These are phyloP conservation scores for Venusia cambrica DNA, from an alignment of 2,888 invertebrate species.

Conservation along the genomic window DNA sequence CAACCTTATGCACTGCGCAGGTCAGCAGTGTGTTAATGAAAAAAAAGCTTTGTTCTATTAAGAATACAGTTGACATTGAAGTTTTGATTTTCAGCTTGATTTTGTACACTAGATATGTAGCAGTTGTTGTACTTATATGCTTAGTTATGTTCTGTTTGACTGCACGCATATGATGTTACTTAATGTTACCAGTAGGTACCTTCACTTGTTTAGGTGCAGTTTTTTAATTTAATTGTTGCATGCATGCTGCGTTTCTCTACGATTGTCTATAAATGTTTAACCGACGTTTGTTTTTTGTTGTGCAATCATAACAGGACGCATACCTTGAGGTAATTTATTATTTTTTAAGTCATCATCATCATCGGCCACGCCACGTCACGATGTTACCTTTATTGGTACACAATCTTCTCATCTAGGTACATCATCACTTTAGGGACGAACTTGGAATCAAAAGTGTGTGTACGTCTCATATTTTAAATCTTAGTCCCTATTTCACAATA, in stretches of 20 bases:
- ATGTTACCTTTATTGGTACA: too few relatives aligned
- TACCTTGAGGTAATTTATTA: slow-evolving; percentile 68
- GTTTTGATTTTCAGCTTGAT: slow-evolving; percentile 24
- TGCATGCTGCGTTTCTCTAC: slow-evolving; percentile 26
- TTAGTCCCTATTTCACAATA: too few relatives aligned
- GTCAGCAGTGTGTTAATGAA: slow-evolving; percentile 55
- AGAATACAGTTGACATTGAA: slow-evolving; percentile 26
- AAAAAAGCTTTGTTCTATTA: slow-evolving; percentile 13
- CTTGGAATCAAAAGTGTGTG: too few relatives aligned
- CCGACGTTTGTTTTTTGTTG: slow-evolving; percentile 41
- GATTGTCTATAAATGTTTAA: slow-evolving; percentile 28
- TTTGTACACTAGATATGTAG: slow-evolving; percentile 17
- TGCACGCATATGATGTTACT: too few relatives aligned
- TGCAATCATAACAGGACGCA: slow-evolving; percentile 65
- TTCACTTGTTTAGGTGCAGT: slow-evolving; percentile 9
- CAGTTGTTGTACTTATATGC: slow-evolving; percentile 2
- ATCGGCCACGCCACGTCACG: too few relatives aligned
- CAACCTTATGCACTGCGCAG: slow-evolving; percentile 91
- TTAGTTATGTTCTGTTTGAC: slow-evolving; percentile 11
- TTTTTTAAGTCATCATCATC: slow-evolving; percentile 4
- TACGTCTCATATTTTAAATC: too few relatives aligned
- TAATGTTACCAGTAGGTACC: slow-evolving; percentile 7
- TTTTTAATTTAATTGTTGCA: slow-evolving; percentile 30
- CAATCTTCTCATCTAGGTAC: too few relatives aligned
- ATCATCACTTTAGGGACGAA: too few relatives aligned